phyloP scores from a whole-genome alignment of 2,888 invertebrate genomes.

The Sphinx pinastri region DNA sequence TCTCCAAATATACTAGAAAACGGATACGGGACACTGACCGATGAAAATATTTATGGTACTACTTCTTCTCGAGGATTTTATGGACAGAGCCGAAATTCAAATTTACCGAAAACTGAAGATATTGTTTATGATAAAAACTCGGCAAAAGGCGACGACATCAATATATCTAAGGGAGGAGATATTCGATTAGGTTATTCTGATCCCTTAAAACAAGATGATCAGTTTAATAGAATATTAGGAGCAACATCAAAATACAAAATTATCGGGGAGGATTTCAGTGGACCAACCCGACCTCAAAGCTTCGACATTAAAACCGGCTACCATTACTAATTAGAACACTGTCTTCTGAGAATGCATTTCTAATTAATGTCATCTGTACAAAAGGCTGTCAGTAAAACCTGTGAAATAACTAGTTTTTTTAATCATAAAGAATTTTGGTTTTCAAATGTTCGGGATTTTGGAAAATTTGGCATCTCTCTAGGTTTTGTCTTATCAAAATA shows the following conservation, averaged over 20 bases:
- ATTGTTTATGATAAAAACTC: not conserved
- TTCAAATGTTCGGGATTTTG: too few relatives aligned
- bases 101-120: not conserved
- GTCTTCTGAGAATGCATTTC: not conserved
- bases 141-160: not conserved
- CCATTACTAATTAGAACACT: slow-evolving; percentile 53
- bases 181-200: not conserved
- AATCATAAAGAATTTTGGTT: too few relatives aligned
- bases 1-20: not conserved
- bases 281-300: slow-evolving; percentile 63
- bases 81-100: not conserved
- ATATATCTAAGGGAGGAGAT: not conserved
- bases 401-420: not conserved
- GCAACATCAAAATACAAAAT: slow-evolving; percentile 21
- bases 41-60: not conserved
- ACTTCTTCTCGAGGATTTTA: not conserved
- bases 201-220: not conserved
- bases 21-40: not conserved
- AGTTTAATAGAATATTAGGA: not conserved
- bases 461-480: too few relatives aligned
- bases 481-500: too few relatives aligned
- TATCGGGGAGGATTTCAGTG: slow-evolving; percentile 67
- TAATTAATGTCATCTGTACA: not conserved
- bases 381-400: not conserved
- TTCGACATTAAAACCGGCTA: slow-evolving; percentile 68